Evolutionary conservation across 1,140 invertebrate genomes (phyloP).

Genomic region (Drosophila pseudoobscura): DNA sequence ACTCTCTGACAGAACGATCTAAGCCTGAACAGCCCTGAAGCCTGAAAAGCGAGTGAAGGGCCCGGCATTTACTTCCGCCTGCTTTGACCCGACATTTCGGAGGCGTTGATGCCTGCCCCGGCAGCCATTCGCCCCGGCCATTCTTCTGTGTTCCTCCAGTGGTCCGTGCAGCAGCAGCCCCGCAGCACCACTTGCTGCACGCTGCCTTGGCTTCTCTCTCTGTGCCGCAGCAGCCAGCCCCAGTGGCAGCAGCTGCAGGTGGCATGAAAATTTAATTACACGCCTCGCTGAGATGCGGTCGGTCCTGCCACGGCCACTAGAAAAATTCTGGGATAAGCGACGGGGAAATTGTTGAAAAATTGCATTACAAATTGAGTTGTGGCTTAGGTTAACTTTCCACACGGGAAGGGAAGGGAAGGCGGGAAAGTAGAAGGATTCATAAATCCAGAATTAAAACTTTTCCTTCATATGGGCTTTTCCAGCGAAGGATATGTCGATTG

Average conservation of each 20-base stretch:
- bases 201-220: too few relatives aligned
- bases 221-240: slow-evolving; percentile 1
- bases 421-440: too few relatives aligned
- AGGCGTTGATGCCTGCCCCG: slow-evolving; percentile 45
- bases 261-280: slow-evolving; percentile 60
- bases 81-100: slow-evolving; percentile 33
- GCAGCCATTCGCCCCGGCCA: slow-evolving; percentile 24
- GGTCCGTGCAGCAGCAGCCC: slow-evolving; percentile 11
- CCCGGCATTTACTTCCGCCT: slow-evolving; percentile 53
- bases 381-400: too few relatives aligned
- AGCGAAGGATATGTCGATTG: too few relatives aligned
- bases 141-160: slow-evolving; percentile 10
- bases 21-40: too few relatives aligned
- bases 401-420: too few relatives aligned
- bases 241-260: slow-evolving; percentile 19
- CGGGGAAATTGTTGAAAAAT: too few relatives aligned
- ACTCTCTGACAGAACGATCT: too few relatives aligned
- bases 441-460: too few relatives aligned
- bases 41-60: not conserved
- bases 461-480: too few relatives aligned
- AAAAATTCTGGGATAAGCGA: too few relatives aligned
- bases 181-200: not conserved
- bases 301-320: not conserved
- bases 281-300: slow-evolving; percentile 42
- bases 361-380: too few relatives aligned